Base-by-base conservation (phyloP, 1,140 invertebrate species). In the Pseudomyrmex dendroicus region DNA sequence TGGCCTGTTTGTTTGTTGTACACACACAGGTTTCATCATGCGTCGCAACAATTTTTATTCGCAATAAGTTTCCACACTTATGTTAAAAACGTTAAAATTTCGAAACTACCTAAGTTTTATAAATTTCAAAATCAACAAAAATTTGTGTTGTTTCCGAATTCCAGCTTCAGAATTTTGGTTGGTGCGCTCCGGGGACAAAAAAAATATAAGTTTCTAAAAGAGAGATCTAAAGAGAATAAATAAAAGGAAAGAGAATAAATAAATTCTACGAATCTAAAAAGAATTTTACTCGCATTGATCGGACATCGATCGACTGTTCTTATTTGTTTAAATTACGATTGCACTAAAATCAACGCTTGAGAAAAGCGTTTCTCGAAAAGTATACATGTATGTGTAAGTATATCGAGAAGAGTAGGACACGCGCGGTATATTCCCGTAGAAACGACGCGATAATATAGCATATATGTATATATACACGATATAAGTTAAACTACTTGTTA, bases 281-380 rank as follows among this genome's bases (percentile, higher is more conserved):
- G 17, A 66, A 10, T 46, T 54, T 54, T 8, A 20, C 48, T 35
- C 25, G 22, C 13, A 35, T 10, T 7, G 4, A 13, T 22, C 17
- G 2, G 20, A n/a, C 20, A 59, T 20, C 10, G 54, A 8, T 56
- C 17, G 35, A 57, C 2, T 5, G 35, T 35, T 35, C 0, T 35
- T 35, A 0, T 35, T 35, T 35, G 2, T 87, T 88, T 84, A 84
- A 74, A 48, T 68, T 87, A 87, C 17, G n/a, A 88, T 87, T 88
- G 86, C 86, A 88, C 86, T 85, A 35, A 56, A 22, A 63, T 68
- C 17, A 70, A 68, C 35, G n/a, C 35, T 35, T 7, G 2, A 7
- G 5, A 35, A 35, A 35, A 35, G 35, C 35, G 35, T 35, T 35
- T 35, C 5, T 35, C 5, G 35, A 35, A 35, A 35, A 35, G 35